These are phyloP conservation scores for Melieria omissa DNA, from an alignment of 2,888 invertebrate species.

Conservation along the genomic window DNA sequence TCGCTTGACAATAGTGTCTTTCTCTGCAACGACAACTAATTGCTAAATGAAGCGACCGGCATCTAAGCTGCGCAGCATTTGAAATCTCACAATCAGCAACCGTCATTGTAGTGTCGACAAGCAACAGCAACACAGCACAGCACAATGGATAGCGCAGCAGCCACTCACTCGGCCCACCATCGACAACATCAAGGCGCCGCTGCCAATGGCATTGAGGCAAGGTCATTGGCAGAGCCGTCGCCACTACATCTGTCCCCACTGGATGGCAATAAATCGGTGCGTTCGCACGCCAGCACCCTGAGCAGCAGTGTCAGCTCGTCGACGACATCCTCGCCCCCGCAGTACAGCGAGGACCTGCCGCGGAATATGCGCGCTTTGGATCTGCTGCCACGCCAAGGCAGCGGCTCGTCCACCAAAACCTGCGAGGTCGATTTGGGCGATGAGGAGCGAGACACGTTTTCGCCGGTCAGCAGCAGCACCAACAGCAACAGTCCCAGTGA, in stretches of 20 bases:
- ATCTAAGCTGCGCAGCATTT: not conserved
- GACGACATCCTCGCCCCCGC: slow-evolving; percentile 56
- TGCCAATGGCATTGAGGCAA: slow-evolving; percentile 25
- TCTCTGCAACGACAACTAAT: slow-evolving; percentile 11
- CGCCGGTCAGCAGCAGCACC: slow-evolving; percentile 59
- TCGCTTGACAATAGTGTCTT: not conserved
- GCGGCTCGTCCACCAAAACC: slow-evolving; percentile 59
- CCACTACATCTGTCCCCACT: slow-evolving; percentile 13
- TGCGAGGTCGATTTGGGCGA: slow-evolving; percentile 64
- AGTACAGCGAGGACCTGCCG: slow-evolving; percentile 57
- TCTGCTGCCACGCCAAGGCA: slow-evolving; percentile 49
- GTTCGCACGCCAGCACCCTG: slow-evolving; percentile 13
- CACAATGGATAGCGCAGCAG: slow-evolving; percentile 23
- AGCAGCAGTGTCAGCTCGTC: slow-evolving; percentile 28
- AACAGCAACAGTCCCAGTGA: slow-evolving; percentile 57
- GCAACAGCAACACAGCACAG: not conserved
- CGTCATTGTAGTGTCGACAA: not conserved
- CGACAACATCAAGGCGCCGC: slow-evolving; percentile 10
- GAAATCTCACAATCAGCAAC: slow-evolving; percentile 1
- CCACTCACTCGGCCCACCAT: slow-evolving; percentile 16
- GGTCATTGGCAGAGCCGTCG: slow-evolving; percentile 6
- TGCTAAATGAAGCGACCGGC: slow-evolving; percentile 21
- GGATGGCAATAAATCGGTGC: slow-evolving; percentile 21
- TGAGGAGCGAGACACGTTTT: slow-evolving; percentile 65
- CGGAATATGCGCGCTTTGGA: slow-evolving; percentile 44